Evolutionary conservation across 2,797 vertebrate genomes (phyloP).

Genomic region (Onychomys leucogaster): DNA sequence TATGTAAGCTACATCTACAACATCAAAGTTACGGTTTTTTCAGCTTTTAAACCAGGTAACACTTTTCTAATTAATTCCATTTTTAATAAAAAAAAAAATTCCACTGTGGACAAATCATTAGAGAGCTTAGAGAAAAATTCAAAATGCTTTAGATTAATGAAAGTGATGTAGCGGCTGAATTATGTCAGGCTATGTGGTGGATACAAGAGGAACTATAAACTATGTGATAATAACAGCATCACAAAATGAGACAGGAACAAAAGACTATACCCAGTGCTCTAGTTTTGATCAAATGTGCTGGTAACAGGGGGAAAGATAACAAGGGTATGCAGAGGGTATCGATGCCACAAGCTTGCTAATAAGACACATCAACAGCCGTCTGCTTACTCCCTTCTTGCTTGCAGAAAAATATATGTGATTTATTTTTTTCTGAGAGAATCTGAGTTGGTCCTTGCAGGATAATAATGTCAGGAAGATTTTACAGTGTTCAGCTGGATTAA

Average conservation of each 20-base stretch:
- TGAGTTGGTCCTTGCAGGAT: conserved; percentile 59
- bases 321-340: not conserved
- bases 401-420: conserved; percentile 19
- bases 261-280: conserved; percentile 61
- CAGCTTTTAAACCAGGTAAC: not conserved
- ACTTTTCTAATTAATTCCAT: conserved; percentile 37
- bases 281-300: conserved; percentile 65
- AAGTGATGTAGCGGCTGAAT: conserved; percentile 66
- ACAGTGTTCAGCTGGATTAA: conserved; percentile 44
- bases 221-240: conserved; percentile 67
- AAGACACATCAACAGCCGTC: not conserved
- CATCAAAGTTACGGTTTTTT: not conserved
- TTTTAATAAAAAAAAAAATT: not conserved
- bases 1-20: not conserved
- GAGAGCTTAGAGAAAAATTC: conserved; percentile 71
- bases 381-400: not conserved
- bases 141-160: conserved; percentile 71
- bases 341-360: conserved; percentile 6
- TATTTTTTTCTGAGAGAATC: conserved; percentile 16
- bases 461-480: conserved; percentile 8
- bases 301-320: conserved; percentile 53
- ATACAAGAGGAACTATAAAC: conserved; percentile 75
- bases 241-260: conserved; percentile 78
- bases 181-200: conserved; percentile 65
- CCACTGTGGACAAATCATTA: conserved; percentile 41